phyloP scores from a whole-genome alignment of 1,140 invertebrate genomes.

The Nasonia giraulti region DNA sequence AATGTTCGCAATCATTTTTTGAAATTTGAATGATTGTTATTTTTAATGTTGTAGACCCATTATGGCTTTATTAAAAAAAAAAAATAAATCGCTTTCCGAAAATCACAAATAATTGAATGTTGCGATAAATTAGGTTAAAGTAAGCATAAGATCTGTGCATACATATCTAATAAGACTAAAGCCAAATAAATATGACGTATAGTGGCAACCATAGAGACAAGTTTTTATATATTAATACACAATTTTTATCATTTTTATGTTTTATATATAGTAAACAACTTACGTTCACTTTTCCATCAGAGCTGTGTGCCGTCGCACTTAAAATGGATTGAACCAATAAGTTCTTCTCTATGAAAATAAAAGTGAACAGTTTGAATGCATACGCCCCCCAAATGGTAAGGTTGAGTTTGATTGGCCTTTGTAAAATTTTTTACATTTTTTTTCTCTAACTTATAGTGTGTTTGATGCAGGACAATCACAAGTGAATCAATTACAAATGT shows the following conservation, averaged over 20 bases:
- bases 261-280: constrained; percentile 64
- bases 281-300: constrained; percentile 67
- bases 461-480: not conserved
- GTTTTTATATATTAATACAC: not conserved
- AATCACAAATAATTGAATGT: constrained; percentile 40
- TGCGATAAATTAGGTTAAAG: constrained; percentile 14
- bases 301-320: constrained; percentile 64
- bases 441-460: not conserved
- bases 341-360: constrained; percentile 70
- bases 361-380: constrained; percentile 59
- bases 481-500: not conserved
- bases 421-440: not conserved
- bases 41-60: constrained; percentile 28
- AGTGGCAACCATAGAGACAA: not conserved
- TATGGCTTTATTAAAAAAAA: not conserved
- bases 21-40: not conserved
- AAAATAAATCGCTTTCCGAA: not conserved
- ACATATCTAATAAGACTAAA: constrained; percentile 55
- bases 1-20: constrained; percentile 12
- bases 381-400: constrained; percentile 37
- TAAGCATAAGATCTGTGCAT: constrained; percentile 61
- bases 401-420: not conserved
- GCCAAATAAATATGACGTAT: constrained; percentile 58
- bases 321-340: constrained; percentile 68
- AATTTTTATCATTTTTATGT: constrained; percentile 53